These are phyloP conservation scores for Rhagophthalmus giganteus DNA, from an alignment of 2,888 invertebrate species.

Conservation along the genomic window DNA sequence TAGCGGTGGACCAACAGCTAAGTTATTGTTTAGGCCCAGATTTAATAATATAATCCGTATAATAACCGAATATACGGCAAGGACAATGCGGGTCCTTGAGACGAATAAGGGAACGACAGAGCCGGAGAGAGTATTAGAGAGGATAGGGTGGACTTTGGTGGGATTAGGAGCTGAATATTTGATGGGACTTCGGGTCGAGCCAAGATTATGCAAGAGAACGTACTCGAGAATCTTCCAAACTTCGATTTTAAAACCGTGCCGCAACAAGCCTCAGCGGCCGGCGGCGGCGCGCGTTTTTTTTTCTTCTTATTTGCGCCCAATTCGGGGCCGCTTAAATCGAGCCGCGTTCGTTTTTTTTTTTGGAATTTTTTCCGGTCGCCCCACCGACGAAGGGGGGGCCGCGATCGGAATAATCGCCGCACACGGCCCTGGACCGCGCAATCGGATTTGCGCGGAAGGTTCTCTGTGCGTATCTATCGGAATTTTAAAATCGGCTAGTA, in stretches of 20 bases:
- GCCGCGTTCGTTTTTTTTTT: too few species aligned
- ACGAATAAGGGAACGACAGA: slow-evolving; percentile 29
- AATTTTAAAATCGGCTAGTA: slow-evolving; percentile 36
- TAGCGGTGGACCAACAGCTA: neutral
- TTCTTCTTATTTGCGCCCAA: neutral
- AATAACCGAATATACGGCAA: slow-evolving; percentile 34
- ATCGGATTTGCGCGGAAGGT: slow-evolving; percentile 32
- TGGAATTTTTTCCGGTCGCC: too few species aligned
- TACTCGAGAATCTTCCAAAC: slow-evolving; percentile 30
- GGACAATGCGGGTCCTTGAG: slow-evolving; percentile 34
- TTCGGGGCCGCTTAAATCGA: too few species aligned
- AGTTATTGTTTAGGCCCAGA: slow-evolving; percentile 30
- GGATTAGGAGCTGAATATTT: slow-evolving; percentile 46
- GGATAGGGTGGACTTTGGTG: slow-evolving; percentile 39
- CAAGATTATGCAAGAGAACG: slow-evolving; percentile 31
- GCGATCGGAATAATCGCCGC: too few species aligned
- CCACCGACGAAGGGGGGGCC: too few species aligned
- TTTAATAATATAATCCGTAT: slow-evolving; percentile 38
- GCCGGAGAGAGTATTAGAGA: slow-evolving; percentile 35
- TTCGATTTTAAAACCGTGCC: slow-evolving; percentile 13
- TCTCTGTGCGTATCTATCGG: slow-evolving; percentile 26
- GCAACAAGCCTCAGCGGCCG: slow-evolving; percentile 4
- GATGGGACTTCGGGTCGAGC: slow-evolving; percentile 34
- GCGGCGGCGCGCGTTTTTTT: neutral
- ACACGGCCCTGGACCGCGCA: slow-evolving; percentile 11